A percentile compares a stretch with the other conserved stretches of the same genome.
These are phyloP conservation scores for Carcharodon carcharias DNA, from an alignment of 2,797 vertebrate genomes.

Conservation along the genomic window DNA sequence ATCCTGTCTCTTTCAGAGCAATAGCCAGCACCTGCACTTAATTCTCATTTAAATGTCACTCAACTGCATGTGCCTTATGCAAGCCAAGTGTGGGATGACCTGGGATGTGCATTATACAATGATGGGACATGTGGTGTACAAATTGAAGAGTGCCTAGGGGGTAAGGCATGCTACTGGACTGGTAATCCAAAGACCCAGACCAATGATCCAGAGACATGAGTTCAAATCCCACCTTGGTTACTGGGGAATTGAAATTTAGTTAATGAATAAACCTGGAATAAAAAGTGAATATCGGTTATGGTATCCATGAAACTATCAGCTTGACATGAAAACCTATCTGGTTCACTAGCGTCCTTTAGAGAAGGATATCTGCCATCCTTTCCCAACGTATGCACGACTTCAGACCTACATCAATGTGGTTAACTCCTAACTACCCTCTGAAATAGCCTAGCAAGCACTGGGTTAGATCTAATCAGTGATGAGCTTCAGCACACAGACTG, in stretches of 20 bases:
- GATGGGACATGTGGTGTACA: not conserved
- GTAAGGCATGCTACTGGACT: not conserved
- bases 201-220: not conserved
- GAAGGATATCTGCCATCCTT: not conserved
- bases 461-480: no score
- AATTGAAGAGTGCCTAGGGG: not conserved
- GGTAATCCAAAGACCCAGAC: not conserved
- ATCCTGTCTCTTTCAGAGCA: conserved; percentile 1
- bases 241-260: not conserved
- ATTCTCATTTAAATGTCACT: conserved; percentile 1
- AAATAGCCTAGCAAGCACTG: not conserved
- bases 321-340: not conserved
- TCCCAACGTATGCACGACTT: not conserved
- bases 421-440: not conserved
- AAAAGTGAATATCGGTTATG: not conserved
- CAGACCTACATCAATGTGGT: not conserved
- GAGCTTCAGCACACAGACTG: no score
- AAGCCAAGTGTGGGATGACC: not conserved
- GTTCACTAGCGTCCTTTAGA: not conserved
- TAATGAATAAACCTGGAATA: not conserved
- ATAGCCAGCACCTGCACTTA: not conserved
- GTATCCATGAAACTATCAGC: no score
- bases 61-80: not conserved
- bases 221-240: not conserved
- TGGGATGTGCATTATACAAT: not conserved